Evolutionary conservation across 2,113 vertebrate genomes (phyloP), one percentile per base, ranked within the genome.

Genomic region (Struthidea cinerea): DNA sequence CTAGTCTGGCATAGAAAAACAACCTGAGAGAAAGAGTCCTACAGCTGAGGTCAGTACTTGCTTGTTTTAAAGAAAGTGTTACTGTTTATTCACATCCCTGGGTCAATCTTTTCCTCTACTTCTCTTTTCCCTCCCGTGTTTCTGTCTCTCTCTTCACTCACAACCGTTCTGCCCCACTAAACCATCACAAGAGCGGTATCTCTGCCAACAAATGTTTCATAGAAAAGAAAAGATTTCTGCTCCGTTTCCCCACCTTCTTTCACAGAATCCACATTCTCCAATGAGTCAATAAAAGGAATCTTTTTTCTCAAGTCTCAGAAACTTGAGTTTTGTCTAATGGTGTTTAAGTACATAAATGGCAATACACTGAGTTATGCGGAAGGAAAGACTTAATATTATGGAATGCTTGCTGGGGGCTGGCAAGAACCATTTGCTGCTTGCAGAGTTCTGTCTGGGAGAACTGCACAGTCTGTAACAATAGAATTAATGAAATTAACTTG

Each of bases 331-430:
- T 84, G 8, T 63, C 33, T 77, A 86, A 55, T 35, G 30, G 35
- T 14, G 70, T 90, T 84, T 90, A 86, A 93, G 83, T 88, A 90
- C 76, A 89, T 87, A 96, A 95, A 96, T 76, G 92, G 73, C 63
- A 95, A 82, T 75, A 87, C 22, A 22, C 20, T 68, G 53, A 88
- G 20, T 81, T 81, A 74, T 28, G 41, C 44, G n/a, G 41, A 86
- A 93, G 60, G 44, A 83, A 69, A 90, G 42, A 49, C 27, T 93
- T 95, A 86, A 76, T 33, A 87, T 57, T 61, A 89, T 47, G 86
- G 80, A 87, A 93, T 73, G 80, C 53, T 57, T 89, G 57, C 30
- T 82, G 92, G 61, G 90, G 61, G 69, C 23, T 93, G 83, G 88
- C 83, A 95, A 93, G 60, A 92, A 41, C 23, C 69, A 73, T 64